These are phyloP conservation scores for Andrena chrysosceles DNA, from an alignment of 2,888 invertebrate genomes.

Conservation along the genomic window DNA sequence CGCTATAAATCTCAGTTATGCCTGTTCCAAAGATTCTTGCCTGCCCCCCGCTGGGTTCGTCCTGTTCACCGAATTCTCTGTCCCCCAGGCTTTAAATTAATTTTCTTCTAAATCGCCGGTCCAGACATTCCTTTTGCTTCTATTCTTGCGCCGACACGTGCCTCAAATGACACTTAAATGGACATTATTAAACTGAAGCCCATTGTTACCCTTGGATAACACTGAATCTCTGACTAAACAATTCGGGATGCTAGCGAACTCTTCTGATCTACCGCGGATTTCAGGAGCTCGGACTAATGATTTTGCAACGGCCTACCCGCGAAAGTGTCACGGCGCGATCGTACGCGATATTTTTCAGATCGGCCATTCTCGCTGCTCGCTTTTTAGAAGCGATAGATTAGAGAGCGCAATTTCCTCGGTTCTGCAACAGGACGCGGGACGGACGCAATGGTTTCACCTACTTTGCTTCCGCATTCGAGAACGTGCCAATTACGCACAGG, in stretches of 20 bases:
- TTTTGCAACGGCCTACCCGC: neutral
- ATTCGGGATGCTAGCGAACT: no score
- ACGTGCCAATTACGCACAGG: conserved; percentile 5
- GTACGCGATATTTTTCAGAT: neutral
- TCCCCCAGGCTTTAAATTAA: no score
- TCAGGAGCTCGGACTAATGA: neutral
- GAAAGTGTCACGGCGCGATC: neutral
- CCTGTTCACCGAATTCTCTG: no score
- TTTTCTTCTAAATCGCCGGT: no score
- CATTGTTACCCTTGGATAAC: no score
- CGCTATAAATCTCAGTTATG: neutral
- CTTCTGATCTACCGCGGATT: neutral
- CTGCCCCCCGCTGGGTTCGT: no score
- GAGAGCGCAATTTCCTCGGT: neutral
- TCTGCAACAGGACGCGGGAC: conserved; percentile 18
- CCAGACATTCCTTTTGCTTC: no score
- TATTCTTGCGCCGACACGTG: no score
- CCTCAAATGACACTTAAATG: no score
- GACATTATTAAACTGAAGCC: no score
- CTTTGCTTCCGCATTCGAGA: neutral
- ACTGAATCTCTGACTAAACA: no score
- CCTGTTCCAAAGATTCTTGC: no score
- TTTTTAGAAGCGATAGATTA: neutral
- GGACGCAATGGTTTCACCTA: neutral
- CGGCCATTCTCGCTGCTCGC: neutral